Evolutionary conservation across 2,888 invertebrate species (phyloP).

Genomic region (Oligia fasciuncula): DNA sequence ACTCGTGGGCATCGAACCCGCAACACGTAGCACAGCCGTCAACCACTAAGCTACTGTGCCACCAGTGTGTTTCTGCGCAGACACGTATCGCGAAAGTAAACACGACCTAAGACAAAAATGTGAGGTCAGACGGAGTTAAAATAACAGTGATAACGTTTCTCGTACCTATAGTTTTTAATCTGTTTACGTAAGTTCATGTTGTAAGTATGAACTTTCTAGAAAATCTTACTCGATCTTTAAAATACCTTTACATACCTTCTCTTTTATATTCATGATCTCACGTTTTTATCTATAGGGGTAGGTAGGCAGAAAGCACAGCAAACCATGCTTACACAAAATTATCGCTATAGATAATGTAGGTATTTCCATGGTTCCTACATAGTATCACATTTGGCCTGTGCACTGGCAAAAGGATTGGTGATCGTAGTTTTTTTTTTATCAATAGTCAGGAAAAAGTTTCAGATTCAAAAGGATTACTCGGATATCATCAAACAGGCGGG

Average conservation of each 20-base stretch:
- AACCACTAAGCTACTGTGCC: neutral
- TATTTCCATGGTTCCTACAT: neutral
- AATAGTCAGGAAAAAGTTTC: neutral
- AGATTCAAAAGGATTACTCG: neutral
- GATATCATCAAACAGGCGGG: neutral
- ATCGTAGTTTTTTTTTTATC: slow-evolving; percentile 1
- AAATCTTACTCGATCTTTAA: neutral
- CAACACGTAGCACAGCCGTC: no score
- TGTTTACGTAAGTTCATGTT: slow-evolving; percentile 1
- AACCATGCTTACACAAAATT: neutral
- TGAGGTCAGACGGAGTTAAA: slow-evolving; percentile 42
- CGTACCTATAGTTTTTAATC: neutral
- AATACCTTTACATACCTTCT: neutral
- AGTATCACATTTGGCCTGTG: neutral
- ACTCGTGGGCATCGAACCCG: no score
- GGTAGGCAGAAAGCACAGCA: neutral
- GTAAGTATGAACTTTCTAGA: neutral
- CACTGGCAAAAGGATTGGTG: neutral
- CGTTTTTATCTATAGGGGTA: neutral
- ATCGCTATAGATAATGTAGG: no score
- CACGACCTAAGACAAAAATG: slow-evolving; percentile 38
- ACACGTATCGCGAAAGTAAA: slow-evolving; percentile 22
- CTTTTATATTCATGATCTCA: neutral
- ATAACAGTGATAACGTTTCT: slow-evolving; percentile 25
- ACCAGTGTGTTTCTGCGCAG: neutral